Conservation (phyloP, 1,140 invertebrate species). For the Tenebrio molitor region DNA sequence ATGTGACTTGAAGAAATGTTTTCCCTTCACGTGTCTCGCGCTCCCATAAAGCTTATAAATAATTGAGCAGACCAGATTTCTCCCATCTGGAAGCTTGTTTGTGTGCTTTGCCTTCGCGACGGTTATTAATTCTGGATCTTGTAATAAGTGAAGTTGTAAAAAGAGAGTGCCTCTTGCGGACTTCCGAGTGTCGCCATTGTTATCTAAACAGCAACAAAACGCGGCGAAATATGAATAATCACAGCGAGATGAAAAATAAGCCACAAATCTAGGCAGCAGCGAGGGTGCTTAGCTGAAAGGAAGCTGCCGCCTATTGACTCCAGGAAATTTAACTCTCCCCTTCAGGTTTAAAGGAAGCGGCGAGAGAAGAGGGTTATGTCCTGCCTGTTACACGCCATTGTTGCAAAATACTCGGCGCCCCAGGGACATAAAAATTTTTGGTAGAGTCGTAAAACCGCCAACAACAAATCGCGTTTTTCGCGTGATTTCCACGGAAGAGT, state of each 20-base stretch:
- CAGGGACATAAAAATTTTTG: no score
- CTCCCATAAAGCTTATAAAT: background rate
- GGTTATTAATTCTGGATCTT: no score
- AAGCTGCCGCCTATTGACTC: conserved; percentile 21
- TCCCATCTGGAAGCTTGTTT: no score
- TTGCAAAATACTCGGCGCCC: background rate
- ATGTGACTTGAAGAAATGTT: background rate
- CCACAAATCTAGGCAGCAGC: background rate
- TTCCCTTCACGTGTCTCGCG: background rate
- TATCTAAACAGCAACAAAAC: conserved; percentile 24
- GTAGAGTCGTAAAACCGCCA: no score
- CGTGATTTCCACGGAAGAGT: background rate
- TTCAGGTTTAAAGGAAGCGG: conserved; percentile 11
- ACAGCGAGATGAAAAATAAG: conserved; percentile 20
- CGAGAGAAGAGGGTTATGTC: conserved; percentile 8
- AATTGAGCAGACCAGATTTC: background rate
- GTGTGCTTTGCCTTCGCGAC: no score
- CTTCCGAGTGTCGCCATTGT: conserved; percentile 28
- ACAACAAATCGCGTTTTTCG: no score
- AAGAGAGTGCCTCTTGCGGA: conserved; percentile 1
- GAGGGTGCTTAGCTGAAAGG: conserved; percentile 20
- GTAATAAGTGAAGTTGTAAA: no score
- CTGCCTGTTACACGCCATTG: conserved; percentile 2
- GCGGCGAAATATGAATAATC: conserved; percentile 25
- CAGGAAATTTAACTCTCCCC: conserved; percentile 30